These are phyloP conservation scores for Terebella lapidaria DNA, from an alignment of 2,888 invertebrate species.

Conservation along the genomic window DNA sequence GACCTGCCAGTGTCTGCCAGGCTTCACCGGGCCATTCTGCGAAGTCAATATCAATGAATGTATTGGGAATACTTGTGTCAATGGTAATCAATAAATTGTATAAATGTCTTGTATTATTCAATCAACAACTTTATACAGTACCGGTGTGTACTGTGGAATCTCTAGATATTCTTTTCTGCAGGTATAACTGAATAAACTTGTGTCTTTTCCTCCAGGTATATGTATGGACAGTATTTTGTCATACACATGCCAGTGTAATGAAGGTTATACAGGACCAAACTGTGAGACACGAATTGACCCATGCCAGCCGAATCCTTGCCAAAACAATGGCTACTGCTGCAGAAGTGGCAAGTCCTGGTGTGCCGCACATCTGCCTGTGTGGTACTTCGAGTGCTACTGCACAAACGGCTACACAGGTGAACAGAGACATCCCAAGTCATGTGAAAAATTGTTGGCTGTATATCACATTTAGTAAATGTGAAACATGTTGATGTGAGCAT, in stretches of 20 bases:
- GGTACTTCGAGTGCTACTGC: conserved; percentile 38
- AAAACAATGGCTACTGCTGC: conserved; percentile 31
- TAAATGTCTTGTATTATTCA: too few species aligned
- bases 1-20: conserved; percentile 34
- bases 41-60: conserved; percentile 42
- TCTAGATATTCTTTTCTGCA: not conserved
- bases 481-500: too few species aligned
- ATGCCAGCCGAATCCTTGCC: conserved; percentile 37
- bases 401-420: conserved; percentile 33
- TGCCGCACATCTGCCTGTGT: conserved; percentile 18
- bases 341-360: conserved; percentile 25
- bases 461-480: not conserved
- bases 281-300: conserved; percentile 34
- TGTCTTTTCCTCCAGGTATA: too few species aligned
- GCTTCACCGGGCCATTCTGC: conserved; percentile 37
- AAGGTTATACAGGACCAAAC: conserved; percentile 29
- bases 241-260: conserved; percentile 36
- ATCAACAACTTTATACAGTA: too few species aligned
- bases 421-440: not conserved
- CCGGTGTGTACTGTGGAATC: not conserved
- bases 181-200: too few species aligned
- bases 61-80: conserved; percentile 25
- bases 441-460: too few species aligned
- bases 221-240: conserved; percentile 36
- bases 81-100: conserved; percentile 23